Base-by-base conservation (phyloP, 2,113 vertebrate genomes). In the Blennius ocellaris region DNA sequence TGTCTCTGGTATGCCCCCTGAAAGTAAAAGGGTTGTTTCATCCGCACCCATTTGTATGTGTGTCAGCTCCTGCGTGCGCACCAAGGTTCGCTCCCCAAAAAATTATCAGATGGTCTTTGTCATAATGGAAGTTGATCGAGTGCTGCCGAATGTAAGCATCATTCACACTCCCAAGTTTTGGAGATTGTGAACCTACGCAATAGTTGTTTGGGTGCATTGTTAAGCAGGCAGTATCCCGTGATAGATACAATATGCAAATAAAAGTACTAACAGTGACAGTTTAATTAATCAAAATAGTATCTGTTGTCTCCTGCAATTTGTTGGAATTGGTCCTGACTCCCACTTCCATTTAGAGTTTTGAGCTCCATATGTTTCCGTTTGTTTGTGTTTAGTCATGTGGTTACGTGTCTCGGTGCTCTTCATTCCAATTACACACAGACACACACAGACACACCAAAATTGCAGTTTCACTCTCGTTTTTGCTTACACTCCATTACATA, bases 11-110 rank as follows among this genome's bases (percentile, higher is more conserved):
- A 82, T 75, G 60, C 61, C 60, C 17, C 44, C 61, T 53, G 65
- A 83, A 78, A 88, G 86, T 82, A 72, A 79, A 76, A 41, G 5
- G 0, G 69, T 69, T 49, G 64, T 87, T 89, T 88, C 60, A 87
- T 78, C 73, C 75, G 51, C 6, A 52, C 75, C 69, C 67, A 74
- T 60, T 36, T 69, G 47, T 51, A 21, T 44, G 68, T 69, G 66
- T 43, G 75, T 78, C 30, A 61, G 64, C 55, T 48, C 49, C 17
- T 45, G 17, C 57, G 55, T 41, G 47, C 12, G 43, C 39, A 16
- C 59, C 0, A 8, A 40, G 15, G 47, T 64, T 70, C 51, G 41
- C 41, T 73, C 15, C 21, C 21, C 2, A 68, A 43, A 49, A 59
- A 3, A 53, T 17, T 5, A 3, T 50, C 36, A 36, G 39, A 49